Evolutionary conservation across 2,113 vertebrate species (phyloP).

Genomic region (Circaetus gallicus): DNA sequence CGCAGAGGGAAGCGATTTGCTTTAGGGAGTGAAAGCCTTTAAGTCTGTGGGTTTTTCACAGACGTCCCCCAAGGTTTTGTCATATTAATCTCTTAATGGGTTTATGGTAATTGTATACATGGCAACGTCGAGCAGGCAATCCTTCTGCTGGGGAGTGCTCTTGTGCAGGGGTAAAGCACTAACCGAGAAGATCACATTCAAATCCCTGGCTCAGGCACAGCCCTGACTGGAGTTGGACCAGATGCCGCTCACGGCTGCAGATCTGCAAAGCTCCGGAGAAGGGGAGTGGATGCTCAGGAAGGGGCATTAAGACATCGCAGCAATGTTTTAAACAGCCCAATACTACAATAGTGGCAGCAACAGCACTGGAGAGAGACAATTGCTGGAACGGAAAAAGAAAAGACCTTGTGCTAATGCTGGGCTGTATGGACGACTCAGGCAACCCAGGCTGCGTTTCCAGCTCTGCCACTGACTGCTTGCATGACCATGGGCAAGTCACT

Average conservation of each 20-base stretch:
- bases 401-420: background rate
- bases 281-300: background rate
- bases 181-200: background rate
- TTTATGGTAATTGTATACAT: slow-evolving; percentile 8
- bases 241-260: background rate
- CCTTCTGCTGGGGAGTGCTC: background rate
- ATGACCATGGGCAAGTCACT: background rate
- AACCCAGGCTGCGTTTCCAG: background rate
- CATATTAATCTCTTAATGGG: slow-evolving; percentile 47
- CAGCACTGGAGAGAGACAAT: background rate
- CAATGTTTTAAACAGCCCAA: background rate
- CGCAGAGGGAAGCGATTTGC: background rate
- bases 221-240: background rate
- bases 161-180: background rate
- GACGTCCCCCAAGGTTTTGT: background rate
- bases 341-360: background rate
- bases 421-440: rapidly evolving
- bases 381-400: background rate
- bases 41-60: background rate
- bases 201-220: background rate
- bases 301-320: background rate
- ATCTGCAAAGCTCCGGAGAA: background rate
- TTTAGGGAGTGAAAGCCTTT: slow-evolving; percentile 15
- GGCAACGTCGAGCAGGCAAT: background rate
- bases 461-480: background rate